Base-by-base conservation (phyloP, 1,140 invertebrate genomes). In the Gryon sp. region DNA sequence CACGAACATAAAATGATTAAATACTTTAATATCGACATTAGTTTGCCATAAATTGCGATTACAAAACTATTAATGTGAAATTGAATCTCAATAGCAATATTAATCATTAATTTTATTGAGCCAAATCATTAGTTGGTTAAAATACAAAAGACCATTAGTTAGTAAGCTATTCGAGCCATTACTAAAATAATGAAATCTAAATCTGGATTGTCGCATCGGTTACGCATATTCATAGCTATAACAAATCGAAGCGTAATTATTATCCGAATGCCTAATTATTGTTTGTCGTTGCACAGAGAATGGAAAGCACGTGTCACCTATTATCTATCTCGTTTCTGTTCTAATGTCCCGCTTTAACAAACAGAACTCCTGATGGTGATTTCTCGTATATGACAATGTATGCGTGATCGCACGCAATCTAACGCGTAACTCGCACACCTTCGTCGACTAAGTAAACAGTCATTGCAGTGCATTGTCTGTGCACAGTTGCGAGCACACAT, bases 221-320 rank as follows among this genome's bases (percentile, higher is more conserved):
- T 70, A 62, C 34, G 32, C 22, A 41, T 46, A 48, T 63, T 73
- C 69, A 41, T 73, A 63, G 38, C 12, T 6, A 52, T 16, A 40
- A 5, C 52, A 38, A 57, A 73, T 63, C 41, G 69, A 53, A 48
- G 36, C 24, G 50, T 73, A 63, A 73, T 63, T 57, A 73, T 63
- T 63, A 63, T 57, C 32, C 26, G 50, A 63, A 73, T 73, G 34
- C 30, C 69, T 57, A 48, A 63, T 73, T 63, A 59, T 63, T 73
- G 69, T 73, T 73, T 73, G 50, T 26, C 45, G 9, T 43, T 19
- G 50, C 26, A 57, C 41, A 30, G 57, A 52, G 40, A 8, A 50
- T 28, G 36, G 57, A 40, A 72, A 63, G 50, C 68, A 73, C 57
- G 53, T 63, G 68, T 73, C 68, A 40, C 41, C 38, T 57, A 63